Base-by-base conservation (phyloP, 2,888 invertebrate species). In the Celastrina argiolus region DNA sequence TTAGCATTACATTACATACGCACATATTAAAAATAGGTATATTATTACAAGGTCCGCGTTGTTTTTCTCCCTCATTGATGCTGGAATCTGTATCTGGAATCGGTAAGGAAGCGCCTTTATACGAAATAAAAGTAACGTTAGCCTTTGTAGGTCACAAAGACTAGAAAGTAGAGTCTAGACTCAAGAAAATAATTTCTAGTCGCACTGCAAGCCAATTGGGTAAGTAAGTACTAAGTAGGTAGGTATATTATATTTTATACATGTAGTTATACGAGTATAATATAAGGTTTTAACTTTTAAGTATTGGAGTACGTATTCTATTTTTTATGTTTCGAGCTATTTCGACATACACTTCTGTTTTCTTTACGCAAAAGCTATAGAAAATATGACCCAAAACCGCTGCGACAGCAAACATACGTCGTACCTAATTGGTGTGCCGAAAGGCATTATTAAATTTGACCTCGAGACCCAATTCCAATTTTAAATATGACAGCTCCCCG, bases 391-490 rank as follows among this genome's bases (percentile, higher is more conserved):
- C 51, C 51, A 51, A 51, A 51, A 51, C 51, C 51, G 51, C 51
- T 12, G 51, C 51, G 51, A 26, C 51, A 51, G 51, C 22, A 10
- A 22, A 51, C 34, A 34, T 31, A 59, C 59, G 59, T 26, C 10
- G 65, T 56, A n/a, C n/a, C n/a, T n/a, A 59, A 59, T 59, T 59
- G 59, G 34, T 34, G 18, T 39, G 61, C 61, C 61, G 36, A 39
- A 61, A 36, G 61, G 36, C 61, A 36, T 61, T 36, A 61, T 61
- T 61, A 61, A 16, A 31, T 59, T 59, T 59, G 59, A 61, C 61
- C 61, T 39, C 61, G 39, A 61, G 39, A 61, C 61, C 61, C 61
- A 61, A 18, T 61, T 61, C 61, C 18, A 59, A 59, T 64, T 66
- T 70, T 64, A 51, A 64, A 64, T 64, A 51, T 51, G 51, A 51